These are phyloP conservation scores for Astreopora myriophthalma DNA, from an alignment of 64 coral and sea anemone genomes.

Conservation along the genomic window DNA sequence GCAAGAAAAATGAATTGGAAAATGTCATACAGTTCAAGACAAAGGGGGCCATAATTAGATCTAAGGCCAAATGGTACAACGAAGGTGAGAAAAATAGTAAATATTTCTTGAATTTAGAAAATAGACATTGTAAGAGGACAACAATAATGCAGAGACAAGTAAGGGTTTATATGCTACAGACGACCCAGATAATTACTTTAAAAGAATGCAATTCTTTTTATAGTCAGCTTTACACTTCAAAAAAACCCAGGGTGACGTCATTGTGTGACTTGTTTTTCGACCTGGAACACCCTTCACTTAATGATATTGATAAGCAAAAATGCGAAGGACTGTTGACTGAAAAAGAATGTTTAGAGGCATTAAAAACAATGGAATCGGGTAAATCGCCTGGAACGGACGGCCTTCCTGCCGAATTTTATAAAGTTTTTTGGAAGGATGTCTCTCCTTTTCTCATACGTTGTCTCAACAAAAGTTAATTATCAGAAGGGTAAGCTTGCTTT, in stretches of 20 bases:
- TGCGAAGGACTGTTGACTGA: neutral
- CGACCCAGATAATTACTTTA: neutral
- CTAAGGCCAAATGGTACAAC: constrained; percentile 21
- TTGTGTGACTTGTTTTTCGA: neutral
- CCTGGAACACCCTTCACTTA: neutral
- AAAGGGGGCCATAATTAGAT: constrained; percentile 26
- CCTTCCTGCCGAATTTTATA: neutral
- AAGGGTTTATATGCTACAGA: neutral
- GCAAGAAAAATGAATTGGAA: constrained; percentile 1
- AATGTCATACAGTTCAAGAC: neutral
- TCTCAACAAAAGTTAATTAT: neutral
- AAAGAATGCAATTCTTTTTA: neutral
- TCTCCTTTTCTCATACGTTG: neutral
- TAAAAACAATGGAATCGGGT: neutral
- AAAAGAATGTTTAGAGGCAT: constrained; percentile 9
- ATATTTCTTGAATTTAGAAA: neutral
- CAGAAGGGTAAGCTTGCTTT: neutral
- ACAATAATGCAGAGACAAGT: neutral
- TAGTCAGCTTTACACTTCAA: neutral
- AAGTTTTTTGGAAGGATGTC: neutral
- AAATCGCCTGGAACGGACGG: constrained; percentile 24
- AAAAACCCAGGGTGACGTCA: neutral
- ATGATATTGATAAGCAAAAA: neutral
- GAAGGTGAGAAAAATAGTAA: constrained; percentile 7
- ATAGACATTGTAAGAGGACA: neutral